Evolutionary conservation across 2,113 vertebrate species (phyloP).

Genomic region (Corythoichthys haematopterus): DNA sequence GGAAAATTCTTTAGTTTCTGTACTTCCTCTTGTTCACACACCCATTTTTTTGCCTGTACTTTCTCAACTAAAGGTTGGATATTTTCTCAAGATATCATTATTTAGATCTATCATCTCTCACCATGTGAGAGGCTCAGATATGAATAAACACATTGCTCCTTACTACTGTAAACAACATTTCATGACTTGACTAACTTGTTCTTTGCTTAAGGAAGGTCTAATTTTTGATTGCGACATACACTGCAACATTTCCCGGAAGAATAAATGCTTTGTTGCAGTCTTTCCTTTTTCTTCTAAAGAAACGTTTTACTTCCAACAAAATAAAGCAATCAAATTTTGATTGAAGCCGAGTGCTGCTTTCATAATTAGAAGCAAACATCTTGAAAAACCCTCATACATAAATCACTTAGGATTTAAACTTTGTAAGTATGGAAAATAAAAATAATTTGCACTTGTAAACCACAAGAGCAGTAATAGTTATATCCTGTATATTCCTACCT

Average conservation of each 20-base stretch:
- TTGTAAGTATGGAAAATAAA: too few relatives aligned
- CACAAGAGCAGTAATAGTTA: too few relatives aligned
- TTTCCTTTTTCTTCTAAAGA: neutral
- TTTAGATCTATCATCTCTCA: neutral
- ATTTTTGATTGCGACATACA: conserved; percentile 11
- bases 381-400: neutral
- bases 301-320: neutral
- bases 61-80: neutral
- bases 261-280: neutral
- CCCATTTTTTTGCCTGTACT: neutral
- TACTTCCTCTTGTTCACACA: conserved; percentile 32
- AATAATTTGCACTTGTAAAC: too few relatives aligned
- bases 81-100: neutral
- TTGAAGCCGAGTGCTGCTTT: neutral
- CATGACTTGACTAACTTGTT: conserved; percentile 26
- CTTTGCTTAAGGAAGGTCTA: conserved; percentile 6
- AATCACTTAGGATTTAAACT: too few relatives aligned
- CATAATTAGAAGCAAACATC: neutral
- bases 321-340: neutral
- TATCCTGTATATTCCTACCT: too few relatives aligned
- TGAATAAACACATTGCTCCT: neutral
- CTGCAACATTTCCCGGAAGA: neutral
- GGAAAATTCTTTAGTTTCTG: conserved; percentile 20
- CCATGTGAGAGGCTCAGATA: neutral
- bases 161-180: neutral